A percentile compares a stretch with the other conserved stretches of the same genome.
phyloP scores from a whole-genome alignment of 2,797 vertebrate species.

The Fringilla coelebs region DNA sequence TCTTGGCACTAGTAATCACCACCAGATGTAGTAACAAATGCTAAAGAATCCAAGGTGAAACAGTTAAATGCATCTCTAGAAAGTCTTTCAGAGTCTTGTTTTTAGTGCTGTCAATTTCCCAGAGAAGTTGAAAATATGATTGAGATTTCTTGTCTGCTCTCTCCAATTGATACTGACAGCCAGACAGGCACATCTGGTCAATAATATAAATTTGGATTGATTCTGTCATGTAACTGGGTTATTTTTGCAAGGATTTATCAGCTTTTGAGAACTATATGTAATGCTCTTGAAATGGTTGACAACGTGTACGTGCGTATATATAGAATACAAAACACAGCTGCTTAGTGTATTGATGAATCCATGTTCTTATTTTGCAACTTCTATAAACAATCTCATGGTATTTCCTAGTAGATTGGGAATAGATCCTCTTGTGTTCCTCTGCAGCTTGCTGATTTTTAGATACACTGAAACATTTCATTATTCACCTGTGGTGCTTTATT shows the following conservation, averaged over 20 bases:
- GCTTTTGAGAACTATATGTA: neutral
- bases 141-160: neutral
- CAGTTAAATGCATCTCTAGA: neutral
- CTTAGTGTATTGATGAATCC: neutral
- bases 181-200: neutral
- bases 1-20: neutral
- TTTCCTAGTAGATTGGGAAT: neutral
- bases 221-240: neutral
- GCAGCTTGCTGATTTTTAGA: neutral
- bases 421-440: neutral
- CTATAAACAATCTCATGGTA: neutral
- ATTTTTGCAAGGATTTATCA: constrained; percentile 2
- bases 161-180: neutral
- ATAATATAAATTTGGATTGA: neutral
- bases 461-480: neutral
- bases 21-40: neutral
- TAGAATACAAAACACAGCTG: neutral
- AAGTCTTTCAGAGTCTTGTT: neutral
- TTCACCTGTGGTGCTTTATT: neutral
- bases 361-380: neutral
- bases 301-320: rapidly evolving
- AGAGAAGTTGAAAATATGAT: neutral
- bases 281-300: neutral
- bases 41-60: neutral
- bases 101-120: neutral